These are phyloP conservation scores for Cephalopholis sonnerati DNA, from an alignment of 2,113 vertebrate species.

Conservation along the genomic window DNA sequence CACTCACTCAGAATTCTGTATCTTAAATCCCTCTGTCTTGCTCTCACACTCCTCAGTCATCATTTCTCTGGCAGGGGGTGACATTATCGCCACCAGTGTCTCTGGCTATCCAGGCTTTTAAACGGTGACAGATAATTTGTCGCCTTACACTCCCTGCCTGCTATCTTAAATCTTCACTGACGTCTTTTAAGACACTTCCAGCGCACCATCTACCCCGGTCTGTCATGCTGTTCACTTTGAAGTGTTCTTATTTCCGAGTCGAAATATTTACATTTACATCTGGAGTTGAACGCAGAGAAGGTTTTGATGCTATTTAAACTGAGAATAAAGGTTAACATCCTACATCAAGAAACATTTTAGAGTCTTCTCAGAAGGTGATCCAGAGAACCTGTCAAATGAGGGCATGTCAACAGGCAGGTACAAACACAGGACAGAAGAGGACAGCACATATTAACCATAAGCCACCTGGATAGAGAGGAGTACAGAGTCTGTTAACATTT, in stretches of 20 bases:
- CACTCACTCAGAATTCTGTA: conserved; percentile 14
- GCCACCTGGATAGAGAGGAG: not conserved
- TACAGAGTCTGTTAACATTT: not conserved
- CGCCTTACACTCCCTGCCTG: not conserved
- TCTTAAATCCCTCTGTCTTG: conserved; percentile 4
- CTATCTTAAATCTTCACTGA: conserved; percentile 10
- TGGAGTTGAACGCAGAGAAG: not conserved
- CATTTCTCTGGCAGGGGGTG: not conserved
- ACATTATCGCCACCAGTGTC: conserved; percentile 10
- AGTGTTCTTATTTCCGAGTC: not conserved
- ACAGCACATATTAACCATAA: not conserved
- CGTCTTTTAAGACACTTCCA: not conserved
- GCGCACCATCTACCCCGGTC: not conserved
- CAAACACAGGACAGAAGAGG: not conserved
- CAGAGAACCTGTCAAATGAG: no score
- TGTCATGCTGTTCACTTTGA: not conserved
- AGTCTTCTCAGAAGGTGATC: not conserved
- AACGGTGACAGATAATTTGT: conserved; percentile 16
- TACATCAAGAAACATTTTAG: not conserved
- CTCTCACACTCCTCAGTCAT: conserved; percentile 16
- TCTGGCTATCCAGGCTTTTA: conserved; percentile 3
- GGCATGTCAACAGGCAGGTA: not conserved
- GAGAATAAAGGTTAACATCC: not conserved
- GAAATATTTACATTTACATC: not conserved
- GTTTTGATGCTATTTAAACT: not conserved